Conservation (phyloP, 1,140 invertebrate species). For the Drosophila pseudoananassae region DNA sequence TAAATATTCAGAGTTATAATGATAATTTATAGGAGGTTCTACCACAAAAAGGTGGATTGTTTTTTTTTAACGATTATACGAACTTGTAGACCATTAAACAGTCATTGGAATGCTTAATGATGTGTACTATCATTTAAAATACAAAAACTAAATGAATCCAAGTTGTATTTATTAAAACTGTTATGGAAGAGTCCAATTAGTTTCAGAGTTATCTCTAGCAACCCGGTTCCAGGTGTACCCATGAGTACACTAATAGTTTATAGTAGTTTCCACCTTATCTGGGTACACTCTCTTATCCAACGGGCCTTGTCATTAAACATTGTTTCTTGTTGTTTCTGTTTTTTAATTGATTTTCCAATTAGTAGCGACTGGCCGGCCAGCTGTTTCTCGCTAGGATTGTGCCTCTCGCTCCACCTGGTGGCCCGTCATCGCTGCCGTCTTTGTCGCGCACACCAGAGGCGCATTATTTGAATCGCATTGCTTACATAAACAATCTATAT, state of each 20-base stretch:
- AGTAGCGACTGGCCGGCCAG: conserved; percentile 11
- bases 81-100: too few relatives aligned
- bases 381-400: not conserved
- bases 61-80: not conserved
- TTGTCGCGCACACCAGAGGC: conserved; percentile 3
- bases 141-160: too few relatives aligned
- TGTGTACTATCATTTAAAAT: too few relatives aligned
- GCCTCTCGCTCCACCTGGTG: conserved; percentile 17
- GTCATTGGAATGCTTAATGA: too few relatives aligned
- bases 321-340: not conserved
- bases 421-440: not conserved
- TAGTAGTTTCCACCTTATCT: not conserved
- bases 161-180: too few relatives aligned
- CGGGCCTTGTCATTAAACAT: not conserved
- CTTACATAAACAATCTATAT: conserved; percentile 19
- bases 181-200: too few relatives aligned
- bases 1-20: conserved; percentile 1
- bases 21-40: not conserved
- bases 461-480: conserved; percentile 19
- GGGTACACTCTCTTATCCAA: not conserved
- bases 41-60: not conserved
- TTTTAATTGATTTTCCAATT: conserved; percentile 1
- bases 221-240: too few relatives aligned
- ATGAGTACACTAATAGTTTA: not conserved
- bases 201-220: too few relatives aligned